These are phyloP conservation scores for Lota lota DNA, from an alignment of 2,113 vertebrate genomes.

Conservation along the genomic window DNA sequence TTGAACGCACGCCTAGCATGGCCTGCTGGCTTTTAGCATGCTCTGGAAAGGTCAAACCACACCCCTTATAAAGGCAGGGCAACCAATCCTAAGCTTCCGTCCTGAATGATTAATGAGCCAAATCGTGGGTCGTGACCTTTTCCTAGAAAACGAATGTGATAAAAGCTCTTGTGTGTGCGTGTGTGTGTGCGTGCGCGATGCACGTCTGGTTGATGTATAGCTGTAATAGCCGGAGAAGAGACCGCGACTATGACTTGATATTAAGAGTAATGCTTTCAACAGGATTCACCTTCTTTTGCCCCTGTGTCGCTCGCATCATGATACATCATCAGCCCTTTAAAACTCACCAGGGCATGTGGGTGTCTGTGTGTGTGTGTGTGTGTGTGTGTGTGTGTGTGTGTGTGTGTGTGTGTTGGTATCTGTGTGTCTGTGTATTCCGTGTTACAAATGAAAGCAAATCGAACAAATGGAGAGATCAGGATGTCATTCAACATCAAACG, in stretches of 20 bases:
- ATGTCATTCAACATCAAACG: constrained; percentile 37
- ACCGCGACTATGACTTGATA: constrained; percentile 36
- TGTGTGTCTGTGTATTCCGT: constrained; percentile 1
- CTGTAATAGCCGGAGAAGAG: constrained; percentile 35
- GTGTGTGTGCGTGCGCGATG: background rate
- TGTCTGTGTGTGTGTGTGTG: constrained; percentile 15
- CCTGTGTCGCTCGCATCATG: background rate
- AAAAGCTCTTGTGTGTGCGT: constrained; percentile 20
- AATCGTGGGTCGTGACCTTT: constrained; percentile 58
- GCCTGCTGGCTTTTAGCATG: background rate
- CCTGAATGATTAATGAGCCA: constrained; percentile 51
- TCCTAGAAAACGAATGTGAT: constrained; percentile 36
- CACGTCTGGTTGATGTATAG: constrained; percentile 26
- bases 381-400: background rate
- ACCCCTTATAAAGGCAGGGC: constrained; percentile 42
- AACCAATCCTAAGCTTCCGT: constrained; percentile 39
- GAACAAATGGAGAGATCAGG: constrained; percentile 37
- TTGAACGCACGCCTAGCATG: background rate
- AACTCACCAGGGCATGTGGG: constrained; percentile 11
- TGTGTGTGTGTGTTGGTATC: background rate
- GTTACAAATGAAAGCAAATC: constrained; percentile 50
- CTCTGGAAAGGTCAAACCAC: constrained; percentile 51
- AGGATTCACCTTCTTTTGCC: constrained; percentile 28
- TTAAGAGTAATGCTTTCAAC: constrained; percentile 48
- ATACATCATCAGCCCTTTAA: background rate